These are phyloP conservation scores for Nephila pilipes DNA, from an alignment of 1,140 invertebrate genomes.

Conservation along the genomic window DNA sequence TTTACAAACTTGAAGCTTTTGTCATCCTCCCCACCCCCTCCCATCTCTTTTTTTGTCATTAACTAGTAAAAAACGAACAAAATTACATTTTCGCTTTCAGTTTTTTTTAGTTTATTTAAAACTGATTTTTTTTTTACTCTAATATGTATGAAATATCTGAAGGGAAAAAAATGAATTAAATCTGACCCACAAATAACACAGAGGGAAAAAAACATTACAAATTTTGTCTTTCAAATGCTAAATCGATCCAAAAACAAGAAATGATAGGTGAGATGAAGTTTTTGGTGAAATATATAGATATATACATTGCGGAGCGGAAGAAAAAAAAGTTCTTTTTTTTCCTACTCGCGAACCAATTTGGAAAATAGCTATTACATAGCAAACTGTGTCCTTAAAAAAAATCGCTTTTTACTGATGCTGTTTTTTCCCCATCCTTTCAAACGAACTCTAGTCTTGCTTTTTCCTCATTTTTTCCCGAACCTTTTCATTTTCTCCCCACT, in stretches of 20 bases:
- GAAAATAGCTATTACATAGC: constrained; percentile 73
- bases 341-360: constrained; percentile 65
- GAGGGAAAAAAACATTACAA: not conserved
- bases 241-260: constrained; percentile 61
- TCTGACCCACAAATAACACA: constrained; percentile 1
- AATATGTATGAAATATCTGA: not conserved
- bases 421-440: constrained; percentile 47
- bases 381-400: constrained; percentile 45
- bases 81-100: not conserved
- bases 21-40: not conserved
- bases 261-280: constrained; percentile 3
- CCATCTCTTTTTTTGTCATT: not conserved
- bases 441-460: constrained; percentile 41
- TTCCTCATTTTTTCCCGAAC: constrained; percentile 10
- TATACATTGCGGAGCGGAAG: not conserved
- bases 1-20: not conserved
- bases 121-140: not conserved
- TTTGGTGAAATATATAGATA: not conserved
- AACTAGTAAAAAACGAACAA: not conserved
- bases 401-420: constrained; percentile 44
- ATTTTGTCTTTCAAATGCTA: not conserved
- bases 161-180: constrained; percentile 4
- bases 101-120: not conserved
- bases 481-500: constrained; percentile 3
- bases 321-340: constrained; percentile 51